Conservation (phyloP, 1,140 invertebrate species). For the Nephotettix cincticeps region DNA sequence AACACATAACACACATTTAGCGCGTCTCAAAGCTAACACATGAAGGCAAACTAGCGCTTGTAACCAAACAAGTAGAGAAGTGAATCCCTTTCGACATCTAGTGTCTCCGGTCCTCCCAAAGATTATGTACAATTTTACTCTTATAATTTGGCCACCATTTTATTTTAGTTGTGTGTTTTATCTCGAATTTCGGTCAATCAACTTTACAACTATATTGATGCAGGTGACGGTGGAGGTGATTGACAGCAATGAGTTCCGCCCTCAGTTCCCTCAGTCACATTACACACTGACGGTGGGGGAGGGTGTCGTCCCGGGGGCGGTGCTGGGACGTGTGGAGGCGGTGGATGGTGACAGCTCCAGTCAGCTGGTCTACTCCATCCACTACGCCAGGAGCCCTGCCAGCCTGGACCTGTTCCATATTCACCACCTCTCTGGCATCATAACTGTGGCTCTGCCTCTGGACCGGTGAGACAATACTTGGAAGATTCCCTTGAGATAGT, state of each 20-base stretch:
- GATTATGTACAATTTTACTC: too few relatives aligned
- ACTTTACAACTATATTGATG: too few relatives aligned
- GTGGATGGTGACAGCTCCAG: constrained; percentile 67
- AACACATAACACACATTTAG: too few relatives aligned
- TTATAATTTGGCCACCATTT: too few relatives aligned
- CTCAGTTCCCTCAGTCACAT: constrained; percentile 64
- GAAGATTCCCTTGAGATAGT: too few relatives aligned
- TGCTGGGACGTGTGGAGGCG: constrained; percentile 63
- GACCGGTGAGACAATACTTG: constrained; percentile 72
- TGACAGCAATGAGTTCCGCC: constrained; percentile 80
- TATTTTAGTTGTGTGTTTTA: too few relatives aligned
- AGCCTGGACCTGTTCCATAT: constrained; percentile 76
- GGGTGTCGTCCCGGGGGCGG: constrained; percentile 60
- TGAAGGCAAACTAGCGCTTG: too few relatives aligned
- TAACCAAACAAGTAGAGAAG: too few relatives aligned
- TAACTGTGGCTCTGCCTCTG: constrained; percentile 69
- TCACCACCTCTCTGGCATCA: constrained; percentile 72
- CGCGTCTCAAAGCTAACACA: too few relatives aligned
- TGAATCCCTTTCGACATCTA: too few relatives aligned
- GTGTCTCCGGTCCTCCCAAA: too few relatives aligned
- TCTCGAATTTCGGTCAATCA: too few relatives aligned
- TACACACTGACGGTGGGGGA: constrained; percentile 77
- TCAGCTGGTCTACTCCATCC: constrained; percentile 71
- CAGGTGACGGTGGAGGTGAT: constrained; percentile 70
- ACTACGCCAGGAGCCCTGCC: constrained; percentile 67